Evolutionary conservation across 2,797 vertebrate species (phyloP), one percentile per base, ranked within the genome.

Genomic region (Takifugu ocellatus): DNA sequence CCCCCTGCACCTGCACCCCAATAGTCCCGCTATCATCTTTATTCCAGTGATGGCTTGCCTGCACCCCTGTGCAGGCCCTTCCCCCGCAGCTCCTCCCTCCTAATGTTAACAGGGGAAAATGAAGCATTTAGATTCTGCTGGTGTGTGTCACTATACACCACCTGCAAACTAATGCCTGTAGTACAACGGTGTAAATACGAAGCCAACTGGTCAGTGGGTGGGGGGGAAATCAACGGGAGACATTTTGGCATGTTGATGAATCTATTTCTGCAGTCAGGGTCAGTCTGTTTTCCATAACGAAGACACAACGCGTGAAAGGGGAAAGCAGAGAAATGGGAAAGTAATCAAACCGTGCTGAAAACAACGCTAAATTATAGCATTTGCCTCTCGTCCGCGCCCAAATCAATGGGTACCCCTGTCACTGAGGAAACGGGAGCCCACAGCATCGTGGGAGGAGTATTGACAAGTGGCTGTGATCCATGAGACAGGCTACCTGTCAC

Each of bases 401-500:
- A 84, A 87, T 91, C 84, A 88, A 88, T 88, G 62, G 61, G 66
- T 70, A 76, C 79, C 77, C 58, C 77, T 84, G 87, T 81, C 77
- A 80, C 56, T 77, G 74, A 50, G 66, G 75, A 81, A 78, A 67
- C 68, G 75, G 77, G 74, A 69, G 61, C 78, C 68, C 59, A 59
- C 62, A 77, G 70, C 72, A 75, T 66, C 74, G 82, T 55, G 70
- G 59, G 74, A 68, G 66, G 51, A 67, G 72, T 89, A 90, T 90
- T 84, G 83, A 84, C 16, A 25, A 66, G 66, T 54, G 77, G 82
- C 86, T 80, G 85, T 90, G 88, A 91, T 90, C 86, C 88, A 90
- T 89, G 84, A 85, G 82, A 87, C 74, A 72, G 75, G 79, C 82
- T 88, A 89, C 86, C 86, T 89, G 89, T 84, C 89, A 87, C 72